These are phyloP conservation scores for Neoaliturus tenellus DNA, from an alignment of 2,888 invertebrate genomes.

Conservation along the genomic window DNA sequence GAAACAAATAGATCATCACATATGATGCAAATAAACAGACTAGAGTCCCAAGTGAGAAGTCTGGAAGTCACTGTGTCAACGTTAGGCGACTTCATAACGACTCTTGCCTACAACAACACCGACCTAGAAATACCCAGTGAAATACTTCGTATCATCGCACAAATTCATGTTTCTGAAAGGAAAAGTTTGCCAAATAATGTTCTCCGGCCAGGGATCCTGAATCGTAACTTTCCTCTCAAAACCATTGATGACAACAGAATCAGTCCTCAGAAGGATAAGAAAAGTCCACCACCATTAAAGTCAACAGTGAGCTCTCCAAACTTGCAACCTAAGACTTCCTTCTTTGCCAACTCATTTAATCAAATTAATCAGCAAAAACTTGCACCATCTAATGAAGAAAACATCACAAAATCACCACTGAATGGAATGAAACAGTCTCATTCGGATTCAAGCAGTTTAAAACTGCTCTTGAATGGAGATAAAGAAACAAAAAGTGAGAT, in stretches of 20 bases:
- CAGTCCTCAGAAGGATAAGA: constrained; percentile 60
- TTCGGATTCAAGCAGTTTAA: constrained; percentile 61
- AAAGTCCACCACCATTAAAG: constrained; percentile 52
- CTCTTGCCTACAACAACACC: constrained; percentile 79
- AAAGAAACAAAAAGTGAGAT: constrained; percentile 40
- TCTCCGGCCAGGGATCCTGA: constrained; percentile 58
- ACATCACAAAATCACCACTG: neutral
- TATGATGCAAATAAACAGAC: constrained; percentile 77
- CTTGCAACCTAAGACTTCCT: constrained; percentile 60
- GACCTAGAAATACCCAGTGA: constrained; percentile 84
- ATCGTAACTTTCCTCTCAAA: constrained; percentile 72
- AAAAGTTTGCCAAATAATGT: constrained; percentile 69
- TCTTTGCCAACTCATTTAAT: constrained; percentile 60
- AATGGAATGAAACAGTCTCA: constrained; percentile 62
- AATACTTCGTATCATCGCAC: constrained; percentile 83
- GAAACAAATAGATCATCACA: constrained; percentile 80
- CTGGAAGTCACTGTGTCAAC: constrained; percentile 85
- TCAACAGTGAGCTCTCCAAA: constrained; percentile 62
- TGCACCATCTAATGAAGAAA: constrained; percentile 39
- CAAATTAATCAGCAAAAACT: constrained; percentile 59
- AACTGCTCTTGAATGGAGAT: constrained; percentile 28
- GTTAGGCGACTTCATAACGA: constrained; percentile 83
- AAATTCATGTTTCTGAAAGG: constrained; percentile 74
- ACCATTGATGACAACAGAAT: constrained; percentile 74
- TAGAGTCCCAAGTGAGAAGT: constrained; percentile 84